These are phyloP conservation scores for Cyclopterus lumpus DNA, from an alignment of 2,797 vertebrate species.

Conservation along the genomic window DNA sequence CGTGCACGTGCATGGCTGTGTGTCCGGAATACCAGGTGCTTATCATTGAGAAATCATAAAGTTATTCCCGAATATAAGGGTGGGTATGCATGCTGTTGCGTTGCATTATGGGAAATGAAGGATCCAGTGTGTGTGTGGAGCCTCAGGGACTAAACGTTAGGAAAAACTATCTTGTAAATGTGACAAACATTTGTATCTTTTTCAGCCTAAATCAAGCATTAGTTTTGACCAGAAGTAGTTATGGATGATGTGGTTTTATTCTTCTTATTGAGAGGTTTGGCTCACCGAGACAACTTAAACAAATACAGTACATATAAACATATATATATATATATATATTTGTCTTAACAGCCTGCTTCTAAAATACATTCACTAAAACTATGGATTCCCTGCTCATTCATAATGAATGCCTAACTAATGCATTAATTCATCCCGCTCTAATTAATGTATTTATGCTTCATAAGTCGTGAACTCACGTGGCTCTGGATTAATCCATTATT, in stretches of 20 bases:
- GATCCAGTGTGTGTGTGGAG: background rate
- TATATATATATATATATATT: too few relatives aligned
- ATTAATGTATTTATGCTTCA: conserved; percentile 27
- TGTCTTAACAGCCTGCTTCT: background rate
- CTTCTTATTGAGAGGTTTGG: too few relatives aligned
- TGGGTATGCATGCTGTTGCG: background rate
- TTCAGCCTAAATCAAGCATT: background rate
- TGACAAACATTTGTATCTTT: too few relatives aligned
- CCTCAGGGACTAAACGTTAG: background rate
- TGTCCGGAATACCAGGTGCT: background rate
- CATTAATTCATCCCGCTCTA: conserved; percentile 26
- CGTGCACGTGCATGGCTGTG: background rate
- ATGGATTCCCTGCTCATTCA: background rate
- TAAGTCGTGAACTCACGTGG: conserved; percentile 5
- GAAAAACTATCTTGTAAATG: too few relatives aligned
- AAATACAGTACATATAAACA: too few relatives aligned
- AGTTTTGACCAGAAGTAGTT: background rate
- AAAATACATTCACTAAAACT: background rate
- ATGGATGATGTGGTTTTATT: too few relatives aligned
- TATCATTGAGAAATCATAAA: background rate
- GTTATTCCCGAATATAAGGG: background rate
- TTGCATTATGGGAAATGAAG: background rate
- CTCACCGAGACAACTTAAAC: too few relatives aligned
- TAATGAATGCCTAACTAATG: conserved; percentile 28
- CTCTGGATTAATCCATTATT: conserved; percentile 38